phyloP scores from a whole-genome alignment of 2,113 vertebrate genomes.

The Bettongia penicillata region DNA sequence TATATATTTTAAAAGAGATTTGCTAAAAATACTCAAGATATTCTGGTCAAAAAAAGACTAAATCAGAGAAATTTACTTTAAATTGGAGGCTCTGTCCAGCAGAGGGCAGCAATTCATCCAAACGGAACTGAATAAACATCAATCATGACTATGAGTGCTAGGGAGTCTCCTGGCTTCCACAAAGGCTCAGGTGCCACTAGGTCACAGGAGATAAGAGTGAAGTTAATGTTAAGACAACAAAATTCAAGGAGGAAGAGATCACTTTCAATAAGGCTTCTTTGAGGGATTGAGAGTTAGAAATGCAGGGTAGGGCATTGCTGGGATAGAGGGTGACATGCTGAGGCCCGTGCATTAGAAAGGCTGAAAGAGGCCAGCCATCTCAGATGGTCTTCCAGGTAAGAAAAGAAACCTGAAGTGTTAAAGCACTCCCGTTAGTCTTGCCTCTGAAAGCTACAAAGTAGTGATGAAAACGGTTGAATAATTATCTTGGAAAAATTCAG shows the following conservation, averaged over 20 bases:
- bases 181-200: not conserved
- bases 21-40: slow-evolving; percentile 15
- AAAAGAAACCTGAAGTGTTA: not conserved
- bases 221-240: not conserved
- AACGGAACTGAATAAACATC: not conserved
- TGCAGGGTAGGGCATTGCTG: too few species aligned
- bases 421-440: not conserved
- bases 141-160: not conserved
- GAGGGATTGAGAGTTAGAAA: not conserved
- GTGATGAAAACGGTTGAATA: not conserved
- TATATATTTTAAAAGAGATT: not conserved
- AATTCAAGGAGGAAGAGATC: not conserved
- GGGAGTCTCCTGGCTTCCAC: not conserved
- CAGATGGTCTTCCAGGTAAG: not conserved
- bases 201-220: not conserved
- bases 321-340: not conserved
- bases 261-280: not conserved
- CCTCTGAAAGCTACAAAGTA: not conserved
- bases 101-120: not conserved
- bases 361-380: not conserved
- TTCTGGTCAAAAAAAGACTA: not conserved
- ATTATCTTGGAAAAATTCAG: not conserved
- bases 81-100: not conserved
- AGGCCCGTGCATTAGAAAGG: not conserved
- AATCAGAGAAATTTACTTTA: slow-evolving; percentile 1